A percentile compares a stretch with the other conserved stretches of the same genome.
Evolutionary conservation across 1,140 invertebrate species (phyloP).

Genomic region (Agraylea sexmaculata): DNA sequence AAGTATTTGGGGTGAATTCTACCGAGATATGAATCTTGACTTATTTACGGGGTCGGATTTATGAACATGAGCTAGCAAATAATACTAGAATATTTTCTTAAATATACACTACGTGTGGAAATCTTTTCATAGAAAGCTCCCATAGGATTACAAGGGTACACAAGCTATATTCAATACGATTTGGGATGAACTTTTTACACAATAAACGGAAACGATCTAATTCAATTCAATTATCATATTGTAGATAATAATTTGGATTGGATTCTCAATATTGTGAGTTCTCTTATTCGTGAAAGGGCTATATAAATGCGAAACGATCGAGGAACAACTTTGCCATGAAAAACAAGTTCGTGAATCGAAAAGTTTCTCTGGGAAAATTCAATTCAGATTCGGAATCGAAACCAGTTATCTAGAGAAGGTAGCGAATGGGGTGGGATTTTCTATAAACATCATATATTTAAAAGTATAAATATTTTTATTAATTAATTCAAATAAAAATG

Average conservation of each 20-base stretch:
- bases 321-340: no score
- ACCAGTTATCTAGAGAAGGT: slow-evolving; percentile 1
- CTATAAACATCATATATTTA: not conserved
- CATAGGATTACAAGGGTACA: no score
- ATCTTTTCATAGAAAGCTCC: no score
- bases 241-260: not conserved
- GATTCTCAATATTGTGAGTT: not conserved
- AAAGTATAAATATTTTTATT: not conserved
- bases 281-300: not conserved
- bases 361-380: slow-evolving; percentile 21
- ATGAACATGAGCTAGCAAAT: no score
- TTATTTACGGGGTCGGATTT: no score
- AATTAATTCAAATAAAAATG: not conserved
- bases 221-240: slow-evolving; percentile 8
- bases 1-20: no score
- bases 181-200: slow-evolving; percentile 18
- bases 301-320: no score
- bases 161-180: not conserved
- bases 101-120: no score
- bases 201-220: no score
- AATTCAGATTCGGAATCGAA: slow-evolving; percentile 21
- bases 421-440: not conserved
- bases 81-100: no score
- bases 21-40: no score
- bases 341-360: no score